Conservation (phyloP, 2,888 invertebrate species). For the Calliopum simillimum region DNA sequence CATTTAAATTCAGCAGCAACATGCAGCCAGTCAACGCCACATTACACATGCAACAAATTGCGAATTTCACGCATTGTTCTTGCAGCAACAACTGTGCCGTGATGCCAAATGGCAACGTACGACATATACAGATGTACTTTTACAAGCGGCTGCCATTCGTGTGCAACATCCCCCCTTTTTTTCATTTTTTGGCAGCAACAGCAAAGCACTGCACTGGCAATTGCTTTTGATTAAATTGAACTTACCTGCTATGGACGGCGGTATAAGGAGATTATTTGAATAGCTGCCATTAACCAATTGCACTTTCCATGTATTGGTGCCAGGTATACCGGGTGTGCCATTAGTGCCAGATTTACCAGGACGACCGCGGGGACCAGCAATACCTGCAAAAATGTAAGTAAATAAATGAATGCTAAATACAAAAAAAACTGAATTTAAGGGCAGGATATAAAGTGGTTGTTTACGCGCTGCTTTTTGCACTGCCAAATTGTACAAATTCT, state of each 20-base stretch:
- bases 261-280: conserved; percentile 78
- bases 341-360: conserved; percentile 80
- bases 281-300: conserved; percentile 71
- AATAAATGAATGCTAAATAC: neutral
- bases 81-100: neutral
- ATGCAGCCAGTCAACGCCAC: no score
- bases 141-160: no score
- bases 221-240: conserved; percentile 11
- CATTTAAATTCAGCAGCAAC: neutral
- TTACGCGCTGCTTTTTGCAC: no score
- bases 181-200: no score
- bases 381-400: conserved; percentile 49
- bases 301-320: conserved; percentile 80
- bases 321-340: conserved; percentile 83
- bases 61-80: neutral
- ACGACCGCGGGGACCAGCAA: conserved; percentile 77
- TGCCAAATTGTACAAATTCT: no score
- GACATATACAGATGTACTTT: no score
- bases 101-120: neutral
- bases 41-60: neutral
- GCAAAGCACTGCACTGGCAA: neutral
- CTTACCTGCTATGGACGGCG: conserved; percentile 85
- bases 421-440: conserved; percentile 3
- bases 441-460: neutral
- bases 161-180: no score